Conservation (phyloP, 1,140 invertebrate species). For the Pogonomyrmex californicus region DNA sequence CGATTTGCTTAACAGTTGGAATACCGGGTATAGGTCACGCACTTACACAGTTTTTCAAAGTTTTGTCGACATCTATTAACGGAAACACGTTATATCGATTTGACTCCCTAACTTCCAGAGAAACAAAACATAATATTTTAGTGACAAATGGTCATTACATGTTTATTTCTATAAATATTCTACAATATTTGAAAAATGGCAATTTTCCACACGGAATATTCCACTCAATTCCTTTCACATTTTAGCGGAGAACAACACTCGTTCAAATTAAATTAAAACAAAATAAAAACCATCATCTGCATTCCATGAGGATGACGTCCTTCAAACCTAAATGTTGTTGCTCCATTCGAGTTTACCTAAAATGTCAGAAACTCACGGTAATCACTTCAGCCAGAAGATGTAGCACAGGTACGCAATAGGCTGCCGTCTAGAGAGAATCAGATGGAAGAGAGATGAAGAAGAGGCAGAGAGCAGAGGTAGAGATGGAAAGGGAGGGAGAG, state of each 20-base stretch:
- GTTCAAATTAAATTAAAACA: not conserved
- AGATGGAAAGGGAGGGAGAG: slow-evolving; percentile 25
- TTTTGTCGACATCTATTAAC: not conserved
- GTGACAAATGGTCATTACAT: not conserved
- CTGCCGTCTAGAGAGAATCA: slow-evolving; percentile 20
- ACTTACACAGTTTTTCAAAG: slow-evolving; percentile 31
- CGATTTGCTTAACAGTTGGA: slow-evolving; percentile 39
- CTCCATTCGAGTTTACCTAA: slow-evolving; percentile 1
- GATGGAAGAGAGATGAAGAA: slow-evolving; percentile 33
- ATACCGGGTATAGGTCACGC: slow-evolving; percentile 17
- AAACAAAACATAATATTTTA: not conserved
- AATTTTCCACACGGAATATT: no score
- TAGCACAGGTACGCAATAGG: slow-evolving; percentile 31
- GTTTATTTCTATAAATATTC: not conserved
- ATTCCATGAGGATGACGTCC: not conserved
- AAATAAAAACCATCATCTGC: not conserved
- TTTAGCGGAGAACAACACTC: not conserved
- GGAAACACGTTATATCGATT: not conserved
- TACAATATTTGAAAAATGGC: not conserved
- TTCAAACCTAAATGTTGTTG: not conserved
- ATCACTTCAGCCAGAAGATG: slow-evolving; percentile 1
- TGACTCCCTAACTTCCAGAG: not conserved
- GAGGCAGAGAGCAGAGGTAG: slow-evolving; percentile 26
- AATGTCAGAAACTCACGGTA: slow-evolving; percentile 26
- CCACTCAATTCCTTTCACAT: not conserved